Evolutionary conservation across 2,888 invertebrate species (phyloP).

Genomic region (Ferrisia virgata): DNA sequence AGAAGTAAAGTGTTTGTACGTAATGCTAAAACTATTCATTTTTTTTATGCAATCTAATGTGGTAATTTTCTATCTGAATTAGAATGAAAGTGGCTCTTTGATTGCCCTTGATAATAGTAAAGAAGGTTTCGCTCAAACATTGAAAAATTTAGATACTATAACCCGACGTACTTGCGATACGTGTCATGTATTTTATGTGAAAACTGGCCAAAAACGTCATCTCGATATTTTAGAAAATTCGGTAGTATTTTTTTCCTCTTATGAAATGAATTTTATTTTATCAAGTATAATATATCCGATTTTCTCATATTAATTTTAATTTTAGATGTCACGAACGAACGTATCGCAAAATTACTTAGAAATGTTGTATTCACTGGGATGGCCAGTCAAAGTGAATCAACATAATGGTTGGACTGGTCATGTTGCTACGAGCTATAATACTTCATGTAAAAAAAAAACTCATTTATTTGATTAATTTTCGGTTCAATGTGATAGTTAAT

Average conservation of each 20-base stretch:
- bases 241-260: slow-evolving; percentile 53
- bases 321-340: slow-evolving; percentile 54
- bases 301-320: neutral
- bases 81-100: slow-evolving; percentile 26
- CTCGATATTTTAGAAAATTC: slow-evolving; percentile 79
- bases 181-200: slow-evolving; percentile 90
- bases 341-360: slow-evolving; percentile 60
- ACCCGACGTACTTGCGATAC: slow-evolving; percentile 86
- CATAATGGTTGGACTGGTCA: slow-evolving; percentile 96
- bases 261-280: slow-evolving; percentile 5
- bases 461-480: too few species aligned
- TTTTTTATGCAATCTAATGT: neutral
- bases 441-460: slow-evolving; percentile 47
- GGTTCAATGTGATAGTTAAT: too few species aligned
- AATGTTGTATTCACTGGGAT: slow-evolving; percentile 72
- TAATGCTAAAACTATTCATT: neutral
- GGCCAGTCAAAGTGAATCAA: slow-evolving; percentile 77
- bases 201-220: slow-evolving; percentile 74
- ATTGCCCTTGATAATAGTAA: slow-evolving; percentile 6
- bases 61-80: neutral
- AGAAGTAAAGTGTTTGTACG: slow-evolving; percentile 18
- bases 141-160: slow-evolving; percentile 79
- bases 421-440: slow-evolving; percentile 53
- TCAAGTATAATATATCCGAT: neutral
- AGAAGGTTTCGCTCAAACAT: slow-evolving; percentile 58